Evolutionary conservation across 2,888 invertebrate genomes (phyloP).

Genomic region (Leucophenga maculata): DNA sequence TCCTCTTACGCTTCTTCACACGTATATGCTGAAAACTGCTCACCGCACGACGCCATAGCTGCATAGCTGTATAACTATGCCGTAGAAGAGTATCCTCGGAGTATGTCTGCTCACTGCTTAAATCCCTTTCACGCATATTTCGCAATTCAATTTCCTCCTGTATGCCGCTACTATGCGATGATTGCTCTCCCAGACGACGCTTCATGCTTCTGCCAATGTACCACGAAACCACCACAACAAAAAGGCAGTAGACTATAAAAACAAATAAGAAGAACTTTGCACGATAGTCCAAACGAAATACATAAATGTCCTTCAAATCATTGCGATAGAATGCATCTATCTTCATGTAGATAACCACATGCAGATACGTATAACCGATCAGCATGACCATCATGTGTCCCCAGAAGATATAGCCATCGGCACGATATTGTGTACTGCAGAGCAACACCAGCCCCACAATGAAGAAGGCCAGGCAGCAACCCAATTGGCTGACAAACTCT

Average conservation of each 20-base stretch:
- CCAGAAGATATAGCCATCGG: slow-evolving; percentile 1
- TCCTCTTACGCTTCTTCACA: too few species aligned
- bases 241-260: background rate
- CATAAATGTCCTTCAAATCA: background rate
- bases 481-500: background rate
- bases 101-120: background rate
- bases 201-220: background rate
- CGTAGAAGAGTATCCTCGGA: background rate
- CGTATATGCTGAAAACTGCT: slow-evolving; percentile 7
- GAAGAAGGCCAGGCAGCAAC: background rate
- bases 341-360: background rate
- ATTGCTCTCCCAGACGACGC: background rate
- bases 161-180: background rate
- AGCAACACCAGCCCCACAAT: background rate
- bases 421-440: background rate
- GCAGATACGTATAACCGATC: background rate
- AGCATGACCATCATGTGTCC: background rate
- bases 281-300: background rate
- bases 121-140: background rate
- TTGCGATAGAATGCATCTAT: background rate
- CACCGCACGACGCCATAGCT: background rate
- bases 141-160: background rate
- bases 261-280: background rate
- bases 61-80: background rate
- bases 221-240: background rate